Base-by-base conservation (phyloP, 2,888 invertebrate genomes). In the Pachymerium ferrugineum region DNA sequence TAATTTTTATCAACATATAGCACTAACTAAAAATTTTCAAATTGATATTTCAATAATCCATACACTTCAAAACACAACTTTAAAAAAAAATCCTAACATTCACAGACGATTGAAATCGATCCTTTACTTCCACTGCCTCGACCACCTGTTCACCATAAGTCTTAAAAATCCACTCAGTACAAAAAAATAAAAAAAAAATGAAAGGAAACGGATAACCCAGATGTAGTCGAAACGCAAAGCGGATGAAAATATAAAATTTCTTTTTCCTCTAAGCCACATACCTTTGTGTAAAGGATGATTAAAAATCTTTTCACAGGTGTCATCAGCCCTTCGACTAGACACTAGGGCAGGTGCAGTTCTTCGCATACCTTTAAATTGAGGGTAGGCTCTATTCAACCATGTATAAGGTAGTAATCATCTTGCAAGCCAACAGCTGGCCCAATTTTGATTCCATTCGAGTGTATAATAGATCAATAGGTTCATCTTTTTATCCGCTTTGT, bases 131-230 rank as follows among this genome's bases (percentile, higher is more conserved):
- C 28, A 16, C 1, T 38, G 4, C 38, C 6, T 8, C 19, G 28
- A 62, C 62, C 62, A 62, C 62, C 62, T 62, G 62, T 62, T 62
- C 10, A 28, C 62, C 62, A 62, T 62, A 62, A 62, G 62, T 62
- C 62, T 25, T 62, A 62, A 62, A 28, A 62, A n/a, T n/a, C n/a
- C 62, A 62, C n/a, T 25, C 14, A 62, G 62, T 28, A 12, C 25
- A 38, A 28, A 12, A 28, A 25, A 25, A n/a, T 12, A 8, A 28
- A 14, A 8, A 62, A 54, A 19, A 47, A 62, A 62, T n/a, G 14
- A 62, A 62, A 62, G 62, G 62, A 62, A 62, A 28, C 62, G 62
- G 62, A 62, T 62, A 62, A 25, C 62, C 25, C 62, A 62, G 62
- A 62, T 62, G 62, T 25, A 62, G 62, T 28, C 25, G 25, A 62